phyloP scores from a whole-genome alignment of 2,797 vertebrate species.

The Pempheris klunzingeri region DNA sequence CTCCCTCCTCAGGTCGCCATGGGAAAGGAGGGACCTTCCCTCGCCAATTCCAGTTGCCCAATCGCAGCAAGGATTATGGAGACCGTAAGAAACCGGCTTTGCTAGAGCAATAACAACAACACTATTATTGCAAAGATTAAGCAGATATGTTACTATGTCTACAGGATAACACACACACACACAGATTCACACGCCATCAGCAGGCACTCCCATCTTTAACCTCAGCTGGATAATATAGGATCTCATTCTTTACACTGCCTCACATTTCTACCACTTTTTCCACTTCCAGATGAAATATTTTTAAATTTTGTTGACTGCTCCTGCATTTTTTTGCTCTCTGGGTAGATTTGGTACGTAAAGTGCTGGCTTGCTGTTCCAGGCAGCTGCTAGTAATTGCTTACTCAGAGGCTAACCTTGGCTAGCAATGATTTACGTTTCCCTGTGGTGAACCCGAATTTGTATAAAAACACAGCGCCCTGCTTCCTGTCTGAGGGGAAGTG shows the following conservation, averaged over 20 bases:
- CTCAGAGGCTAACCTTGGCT: conserved; percentile 81
- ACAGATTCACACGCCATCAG: conserved; percentile 8
- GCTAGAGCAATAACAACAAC: conserved; percentile 29
- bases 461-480: conserved; percentile 77
- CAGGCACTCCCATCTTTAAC: not conserved
- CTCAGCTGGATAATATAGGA: not conserved
- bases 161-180: conserved; percentile 14
- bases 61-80: conserved; percentile 92
- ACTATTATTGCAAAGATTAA: conserved; percentile 30
- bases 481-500: conserved; percentile 84
- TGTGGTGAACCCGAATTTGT: conserved; percentile 69
- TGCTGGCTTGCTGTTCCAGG: conserved; percentile 60
- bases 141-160: conserved; percentile 35
- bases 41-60: conserved; percentile 92
- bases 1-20: conserved; percentile 85
- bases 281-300: conserved; percentile 35
- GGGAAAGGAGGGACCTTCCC: conserved; percentile 95
- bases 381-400: conserved; percentile 78
- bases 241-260: not conserved
- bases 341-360: conserved; percentile 49
- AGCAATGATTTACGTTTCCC: conserved; percentile 82
- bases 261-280: conserved; percentile 15
- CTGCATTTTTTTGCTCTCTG: conserved; percentile 16
- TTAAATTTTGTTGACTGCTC: not conserved
- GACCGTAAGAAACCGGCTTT: conserved; percentile 87